These are phyloP conservation scores for Channa argus DNA, from an alignment of 2,113 vertebrate species.

Conservation along the genomic window DNA sequence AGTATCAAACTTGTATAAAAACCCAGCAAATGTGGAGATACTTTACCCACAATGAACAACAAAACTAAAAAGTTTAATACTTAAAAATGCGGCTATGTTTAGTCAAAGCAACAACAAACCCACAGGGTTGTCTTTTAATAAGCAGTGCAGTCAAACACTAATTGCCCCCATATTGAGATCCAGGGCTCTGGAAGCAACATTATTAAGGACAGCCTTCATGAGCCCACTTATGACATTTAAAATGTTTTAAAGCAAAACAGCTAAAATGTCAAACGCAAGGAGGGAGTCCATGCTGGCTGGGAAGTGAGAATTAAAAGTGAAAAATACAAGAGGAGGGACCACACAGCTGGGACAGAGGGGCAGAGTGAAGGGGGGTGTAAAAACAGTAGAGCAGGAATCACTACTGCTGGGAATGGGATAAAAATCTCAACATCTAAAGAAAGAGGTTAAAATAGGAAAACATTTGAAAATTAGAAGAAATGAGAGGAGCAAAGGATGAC, in stretches of 20 bases:
- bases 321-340: conserved; percentile 39
- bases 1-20: neutral
- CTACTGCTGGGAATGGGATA: conserved; percentile 18
- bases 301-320: conserved; percentile 45
- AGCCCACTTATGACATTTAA: conserved; percentile 70
- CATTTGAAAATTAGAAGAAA: conserved; percentile 16
- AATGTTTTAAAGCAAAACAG: conserved; percentile 59
- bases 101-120: conserved; percentile 46
- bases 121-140: conserved; percentile 29
- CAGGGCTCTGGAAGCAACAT: conserved; percentile 54
- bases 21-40: neutral
- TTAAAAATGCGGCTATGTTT: conserved; percentile 34
- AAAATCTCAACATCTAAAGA: conserved; percentile 40
- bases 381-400: conserved; percentile 32
- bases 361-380: neutral
- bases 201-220: conserved; percentile 59
- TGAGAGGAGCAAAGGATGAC: neutral
- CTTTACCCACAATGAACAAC: neutral
- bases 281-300: conserved; percentile 53
- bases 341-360: conserved; percentile 36
- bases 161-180: conserved; percentile 68
- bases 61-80: conserved; percentile 20
- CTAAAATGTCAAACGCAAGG: conserved; percentile 68
- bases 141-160: conserved; percentile 50
- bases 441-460: conserved; percentile 19